These are phyloP conservation scores for Hippopotamus amphibius DNA, from an alignment of 2,113 vertebrate species.

Conservation along the genomic window DNA sequence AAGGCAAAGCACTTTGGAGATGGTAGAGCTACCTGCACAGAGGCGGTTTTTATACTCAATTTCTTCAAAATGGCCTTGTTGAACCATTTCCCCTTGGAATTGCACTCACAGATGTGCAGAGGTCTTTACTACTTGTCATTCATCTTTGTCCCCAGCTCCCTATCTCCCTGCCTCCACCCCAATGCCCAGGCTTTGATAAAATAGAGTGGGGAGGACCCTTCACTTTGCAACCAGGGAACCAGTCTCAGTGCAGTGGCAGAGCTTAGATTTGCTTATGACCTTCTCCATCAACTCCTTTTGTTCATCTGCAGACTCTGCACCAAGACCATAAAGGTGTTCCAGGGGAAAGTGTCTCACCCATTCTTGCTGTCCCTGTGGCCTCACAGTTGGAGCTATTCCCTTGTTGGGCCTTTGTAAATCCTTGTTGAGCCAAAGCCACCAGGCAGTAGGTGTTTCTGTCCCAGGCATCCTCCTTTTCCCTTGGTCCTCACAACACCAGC, in stretches of 20 bases:
- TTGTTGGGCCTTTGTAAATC: not conserved
- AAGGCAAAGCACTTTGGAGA: not conserved
- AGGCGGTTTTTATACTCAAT: not conserved
- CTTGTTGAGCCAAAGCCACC: not conserved
- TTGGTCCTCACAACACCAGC: not conserved
- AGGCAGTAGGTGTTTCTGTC: not conserved
- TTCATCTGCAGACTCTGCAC: not conserved
- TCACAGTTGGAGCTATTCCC: not conserved
- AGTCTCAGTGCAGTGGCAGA: not conserved
- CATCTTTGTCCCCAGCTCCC: not conserved
- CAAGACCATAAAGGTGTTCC: not conserved
- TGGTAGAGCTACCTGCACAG: not conserved
- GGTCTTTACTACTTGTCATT: not conserved
- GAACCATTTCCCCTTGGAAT: not conserved
- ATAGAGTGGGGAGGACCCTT: not conserved
- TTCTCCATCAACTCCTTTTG: not conserved
- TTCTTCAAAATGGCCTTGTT: not conserved
- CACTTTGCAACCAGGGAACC: rapidly evolving
- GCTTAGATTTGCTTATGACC: not conserved
- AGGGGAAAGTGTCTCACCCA: not conserved
- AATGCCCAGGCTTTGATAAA: not conserved
- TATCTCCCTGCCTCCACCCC: too few species aligned
- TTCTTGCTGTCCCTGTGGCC: not conserved
- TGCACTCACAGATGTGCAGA: not conserved
- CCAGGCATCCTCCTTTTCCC: not conserved